Evolutionary conservation across 1,140 invertebrate genomes (phyloP).

Genomic region (Calliphora vicina): DNA sequence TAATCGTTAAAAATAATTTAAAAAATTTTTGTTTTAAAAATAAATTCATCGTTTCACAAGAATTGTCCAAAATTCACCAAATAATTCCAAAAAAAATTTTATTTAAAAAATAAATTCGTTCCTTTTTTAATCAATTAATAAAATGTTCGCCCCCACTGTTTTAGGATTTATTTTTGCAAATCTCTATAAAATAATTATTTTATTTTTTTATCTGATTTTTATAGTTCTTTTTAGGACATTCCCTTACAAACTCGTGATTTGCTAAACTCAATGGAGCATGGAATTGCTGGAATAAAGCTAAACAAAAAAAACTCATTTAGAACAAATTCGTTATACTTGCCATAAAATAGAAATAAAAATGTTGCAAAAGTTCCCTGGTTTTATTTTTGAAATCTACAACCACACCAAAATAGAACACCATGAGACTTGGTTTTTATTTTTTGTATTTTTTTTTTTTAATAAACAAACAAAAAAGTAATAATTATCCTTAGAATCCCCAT

Average conservation of each 20-base stretch:
- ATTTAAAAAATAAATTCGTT: too few species aligned
- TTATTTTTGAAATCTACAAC: neutral
- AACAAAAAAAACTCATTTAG: neutral
- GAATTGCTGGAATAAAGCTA: neutral
- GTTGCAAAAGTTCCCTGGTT: neutral
- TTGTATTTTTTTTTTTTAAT: neutral
- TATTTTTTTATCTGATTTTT: too few species aligned
- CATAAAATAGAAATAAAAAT: neutral
- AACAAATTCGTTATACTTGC: neutral
- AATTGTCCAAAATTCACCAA: too few species aligned
- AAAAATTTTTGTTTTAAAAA: too few species aligned
- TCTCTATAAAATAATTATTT: too few species aligned
- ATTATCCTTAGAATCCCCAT: slow-evolving; percentile 23
- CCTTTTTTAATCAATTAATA: too few species aligned
- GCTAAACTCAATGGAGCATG: neutral
- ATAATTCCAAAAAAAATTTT: too few species aligned
- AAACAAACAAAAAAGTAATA: slow-evolving; percentile 11
- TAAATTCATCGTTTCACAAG: too few species aligned
- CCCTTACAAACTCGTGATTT: neutral
- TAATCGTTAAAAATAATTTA: too few species aligned
- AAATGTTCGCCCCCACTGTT: too few species aligned
- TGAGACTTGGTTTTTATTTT: neutral
- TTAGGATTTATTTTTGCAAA: too few species aligned
- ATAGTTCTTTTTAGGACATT: neutral
- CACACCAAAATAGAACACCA: neutral